Conservation (phyloP, 2,797 vertebrate species). For the Poeciliopsis gracilis region DNA sequence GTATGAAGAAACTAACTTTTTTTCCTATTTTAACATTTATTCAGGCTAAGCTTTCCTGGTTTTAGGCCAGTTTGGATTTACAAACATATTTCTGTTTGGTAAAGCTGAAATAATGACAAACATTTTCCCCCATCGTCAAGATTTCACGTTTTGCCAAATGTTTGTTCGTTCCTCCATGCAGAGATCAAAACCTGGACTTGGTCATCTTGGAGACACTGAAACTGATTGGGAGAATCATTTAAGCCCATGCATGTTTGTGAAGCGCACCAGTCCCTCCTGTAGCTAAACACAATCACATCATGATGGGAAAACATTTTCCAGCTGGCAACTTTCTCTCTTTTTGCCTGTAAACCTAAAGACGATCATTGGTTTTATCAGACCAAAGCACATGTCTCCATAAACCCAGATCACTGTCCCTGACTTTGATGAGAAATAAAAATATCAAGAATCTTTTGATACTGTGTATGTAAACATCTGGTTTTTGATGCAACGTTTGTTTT, state of each 20-base stretch:
- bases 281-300: not conserved
- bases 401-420: not conserved
- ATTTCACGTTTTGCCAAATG: not conserved
- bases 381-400: no score
- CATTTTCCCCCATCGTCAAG: not conserved
- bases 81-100: not conserved
- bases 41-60: not conserved
- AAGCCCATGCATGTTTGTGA: not conserved
- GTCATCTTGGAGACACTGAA: not conserved
- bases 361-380: no score
- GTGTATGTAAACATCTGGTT: not conserved
- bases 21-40: not conserved
- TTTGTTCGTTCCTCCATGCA: not conserved
- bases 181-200: not conserved
- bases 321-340: not conserved
- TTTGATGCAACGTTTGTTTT: not conserved
- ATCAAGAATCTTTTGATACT: not conserved
- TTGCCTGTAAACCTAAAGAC: not conserved
- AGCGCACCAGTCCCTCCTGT: not conserved
- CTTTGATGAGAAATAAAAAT: not conserved
- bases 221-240: not conserved
- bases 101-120: not conserved
- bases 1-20: not conserved
- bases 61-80: not conserved
- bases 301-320: not conserved